A percentile compares a stretch with the other conserved stretches of the same genome.
Evolutionary conservation across 2,113 vertebrate genomes (phyloP).

Genomic region (Esox niger): DNA sequence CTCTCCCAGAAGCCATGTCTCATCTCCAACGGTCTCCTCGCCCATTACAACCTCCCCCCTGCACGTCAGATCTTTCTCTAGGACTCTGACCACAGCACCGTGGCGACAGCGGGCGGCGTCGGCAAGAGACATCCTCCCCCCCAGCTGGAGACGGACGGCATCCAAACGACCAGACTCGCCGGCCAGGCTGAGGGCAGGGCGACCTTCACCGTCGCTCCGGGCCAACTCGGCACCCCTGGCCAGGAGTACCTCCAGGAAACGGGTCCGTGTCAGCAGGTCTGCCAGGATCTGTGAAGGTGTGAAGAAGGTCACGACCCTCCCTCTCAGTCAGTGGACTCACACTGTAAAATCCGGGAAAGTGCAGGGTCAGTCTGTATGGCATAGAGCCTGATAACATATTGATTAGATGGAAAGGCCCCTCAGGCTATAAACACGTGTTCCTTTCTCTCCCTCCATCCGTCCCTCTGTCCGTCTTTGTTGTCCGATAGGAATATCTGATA

Average conservation of each 20-base stretch:
- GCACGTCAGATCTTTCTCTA: background rate
- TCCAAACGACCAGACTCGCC: conserved; percentile 9
- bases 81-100: conserved; percentile 14
- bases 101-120: background rate
- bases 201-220: background rate
- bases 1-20: background rate
- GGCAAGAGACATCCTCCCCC: background rate
- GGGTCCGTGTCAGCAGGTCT: background rate
- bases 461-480: background rate
- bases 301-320: background rate
- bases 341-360: background rate
- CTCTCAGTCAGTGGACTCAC: background rate
- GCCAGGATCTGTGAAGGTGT: too few species aligned
- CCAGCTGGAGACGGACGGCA: background rate
- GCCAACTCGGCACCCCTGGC: background rate
- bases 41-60: background rate
- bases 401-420: conserved; percentile 15
- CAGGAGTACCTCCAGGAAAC: conserved; percentile 11
- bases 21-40: background rate
- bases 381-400: conserved; percentile 7
- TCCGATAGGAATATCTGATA: background rate
- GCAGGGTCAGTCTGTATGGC: background rate
- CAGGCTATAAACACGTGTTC: too few species aligned
- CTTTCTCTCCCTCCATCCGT: conserved; percentile 1
- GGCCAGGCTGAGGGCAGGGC: conserved; percentile 5